Evolutionary conservation across 2,113 vertebrate species (phyloP).

Genomic region (Suricata suricatta): DNA sequence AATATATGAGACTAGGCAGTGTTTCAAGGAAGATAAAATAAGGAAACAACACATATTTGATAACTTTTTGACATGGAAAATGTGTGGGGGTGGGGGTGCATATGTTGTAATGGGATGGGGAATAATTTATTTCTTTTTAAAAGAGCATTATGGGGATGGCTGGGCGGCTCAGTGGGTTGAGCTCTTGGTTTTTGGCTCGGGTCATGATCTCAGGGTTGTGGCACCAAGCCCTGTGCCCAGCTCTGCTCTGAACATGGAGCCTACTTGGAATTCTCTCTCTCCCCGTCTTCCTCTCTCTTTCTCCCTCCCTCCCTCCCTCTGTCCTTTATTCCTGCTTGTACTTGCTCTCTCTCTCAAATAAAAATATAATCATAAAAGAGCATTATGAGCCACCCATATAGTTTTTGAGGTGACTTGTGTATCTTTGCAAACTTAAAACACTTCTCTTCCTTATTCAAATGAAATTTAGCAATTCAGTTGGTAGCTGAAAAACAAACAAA

Average conservation of each 20-base stretch:
- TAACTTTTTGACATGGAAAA: not conserved
- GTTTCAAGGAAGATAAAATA: slow-evolving; percentile 23
- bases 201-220: no score
- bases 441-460: not conserved
- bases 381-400: not conserved
- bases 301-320: no score
- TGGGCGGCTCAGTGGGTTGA: no score
- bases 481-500: not conserved
- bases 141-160: not conserved
- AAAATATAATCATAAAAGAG: not conserved
- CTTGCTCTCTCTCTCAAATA: no score
- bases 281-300: no score
- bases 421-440: not conserved
- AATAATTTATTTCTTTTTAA: not conserved
- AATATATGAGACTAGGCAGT: not conserved
- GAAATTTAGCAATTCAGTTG: not conserved
- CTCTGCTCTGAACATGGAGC: no score
- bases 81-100: not conserved
- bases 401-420: not conserved
- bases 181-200: no score
- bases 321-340: no score
- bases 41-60: not conserved
- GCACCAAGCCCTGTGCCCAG: no score
- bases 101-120: not conserved
- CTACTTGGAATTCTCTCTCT: no score